phyloP scores from a whole-genome alignment of 2,113 vertebrate genomes.

The Indicator maculatus region DNA sequence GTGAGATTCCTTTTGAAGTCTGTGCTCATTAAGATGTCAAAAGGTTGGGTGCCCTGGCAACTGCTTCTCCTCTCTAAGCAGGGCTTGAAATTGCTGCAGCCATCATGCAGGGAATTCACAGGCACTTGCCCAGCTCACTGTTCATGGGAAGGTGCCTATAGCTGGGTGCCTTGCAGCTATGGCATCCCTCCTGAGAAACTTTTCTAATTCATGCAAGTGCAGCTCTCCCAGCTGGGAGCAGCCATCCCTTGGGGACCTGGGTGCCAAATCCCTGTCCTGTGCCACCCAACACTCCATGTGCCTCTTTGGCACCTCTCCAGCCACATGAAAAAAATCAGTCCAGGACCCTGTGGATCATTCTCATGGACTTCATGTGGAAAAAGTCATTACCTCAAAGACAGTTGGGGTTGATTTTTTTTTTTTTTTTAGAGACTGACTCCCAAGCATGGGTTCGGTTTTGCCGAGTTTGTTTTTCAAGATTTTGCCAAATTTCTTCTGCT shows the following conservation, averaged over 20 bases:
- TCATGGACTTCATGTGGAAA: background rate
- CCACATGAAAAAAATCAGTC: rapidly evolving
- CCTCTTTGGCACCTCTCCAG: background rate
- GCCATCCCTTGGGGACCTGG: background rate
- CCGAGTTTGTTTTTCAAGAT: background rate
- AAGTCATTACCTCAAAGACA: background rate
- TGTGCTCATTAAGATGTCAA: conserved; percentile 59
- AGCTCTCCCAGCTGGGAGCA: background rate
- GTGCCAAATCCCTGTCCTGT: background rate
- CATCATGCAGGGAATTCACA: background rate
- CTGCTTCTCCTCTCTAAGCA: conserved; percentile 20
- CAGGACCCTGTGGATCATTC: background rate
- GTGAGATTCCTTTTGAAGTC: conserved; percentile 26
- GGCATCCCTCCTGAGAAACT: background rate
- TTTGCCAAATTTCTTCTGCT: background rate
- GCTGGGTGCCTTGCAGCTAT: background rate
- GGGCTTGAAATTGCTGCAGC: background rate
- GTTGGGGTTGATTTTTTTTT: background rate
- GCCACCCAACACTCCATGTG: rapidly evolving
- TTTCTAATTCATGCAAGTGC: background rate
- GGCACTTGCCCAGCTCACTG: background rate
- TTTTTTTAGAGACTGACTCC: background rate
- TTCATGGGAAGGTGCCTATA: background rate
- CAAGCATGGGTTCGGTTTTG: background rate
- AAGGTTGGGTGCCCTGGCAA: conserved; percentile 40